A percentile compares a stretch with the other conserved stretches of the same genome.
phyloP scores from a whole-genome alignment of 1,140 invertebrate genomes.

The Hyphantria cunea region DNA sequence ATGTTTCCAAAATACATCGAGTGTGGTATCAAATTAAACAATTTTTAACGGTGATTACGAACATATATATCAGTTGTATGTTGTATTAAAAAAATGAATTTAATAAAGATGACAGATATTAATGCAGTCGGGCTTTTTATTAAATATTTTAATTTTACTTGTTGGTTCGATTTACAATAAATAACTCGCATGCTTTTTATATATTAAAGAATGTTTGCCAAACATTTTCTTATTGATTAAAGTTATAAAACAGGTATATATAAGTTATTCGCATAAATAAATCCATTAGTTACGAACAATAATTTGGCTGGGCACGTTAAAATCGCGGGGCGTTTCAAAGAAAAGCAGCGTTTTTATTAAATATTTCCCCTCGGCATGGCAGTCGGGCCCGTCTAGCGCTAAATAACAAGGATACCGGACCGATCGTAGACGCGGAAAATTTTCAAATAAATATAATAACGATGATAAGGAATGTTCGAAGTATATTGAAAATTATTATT shows the following conservation, averaged over 20 bases:
- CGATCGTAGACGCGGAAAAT: constrained; percentile 29
- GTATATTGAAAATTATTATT: constrained; percentile 25
- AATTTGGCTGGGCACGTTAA: constrained; percentile 25
- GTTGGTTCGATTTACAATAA: too few relatives aligned
- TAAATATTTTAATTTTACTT: too few relatives aligned
- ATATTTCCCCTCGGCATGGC: constrained; percentile 27
- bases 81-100: too few relatives aligned
- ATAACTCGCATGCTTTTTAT: too few relatives aligned
- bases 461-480: constrained; percentile 23
- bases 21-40: too few relatives aligned
- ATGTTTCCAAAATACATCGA: too few relatives aligned
- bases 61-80: too few relatives aligned
- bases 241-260: neutral
- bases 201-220: too few relatives aligned
- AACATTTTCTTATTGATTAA: too few relatives aligned
- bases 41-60: too few relatives aligned
- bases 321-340: constrained; percentile 28
- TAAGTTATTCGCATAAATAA: constrained; percentile 21
- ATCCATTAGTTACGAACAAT: constrained; percentile 26
- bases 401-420: constrained; percentile 29
- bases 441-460: constrained; percentile 35
- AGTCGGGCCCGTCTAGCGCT: constrained; percentile 18
- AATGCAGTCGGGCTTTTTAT: too few relatives aligned
- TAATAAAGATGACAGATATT: too few relatives aligned
- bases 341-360: constrained; percentile 32